Conservation (phyloP, 2,888 invertebrate genomes). For the Aporophyla lueneburgensis region DNA sequence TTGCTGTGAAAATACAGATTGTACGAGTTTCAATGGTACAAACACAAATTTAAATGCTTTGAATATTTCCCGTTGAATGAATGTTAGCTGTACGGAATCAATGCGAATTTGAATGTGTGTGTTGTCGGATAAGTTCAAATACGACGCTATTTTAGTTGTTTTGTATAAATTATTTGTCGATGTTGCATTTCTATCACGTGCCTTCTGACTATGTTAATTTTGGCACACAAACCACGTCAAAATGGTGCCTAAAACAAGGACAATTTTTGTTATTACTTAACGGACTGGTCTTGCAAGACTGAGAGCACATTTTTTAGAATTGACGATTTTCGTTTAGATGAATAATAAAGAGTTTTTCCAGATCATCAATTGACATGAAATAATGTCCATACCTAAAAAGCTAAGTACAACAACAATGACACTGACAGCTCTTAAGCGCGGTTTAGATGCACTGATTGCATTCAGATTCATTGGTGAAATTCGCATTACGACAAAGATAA, state of each 20-base stretch:
- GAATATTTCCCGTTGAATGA: background rate
- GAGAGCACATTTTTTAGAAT: background rate
- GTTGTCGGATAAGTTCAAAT: background rate
- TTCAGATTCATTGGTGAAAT: no score
- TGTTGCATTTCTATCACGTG: background rate
- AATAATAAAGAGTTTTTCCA: background rate
- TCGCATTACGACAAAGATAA: no score
- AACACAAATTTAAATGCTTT: slow-evolving; percentile 33
- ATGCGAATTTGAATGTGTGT: background rate
- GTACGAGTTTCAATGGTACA: slow-evolving; percentile 18
- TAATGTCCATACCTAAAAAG: background rate
- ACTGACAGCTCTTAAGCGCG: no score
- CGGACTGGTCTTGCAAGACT: background rate
- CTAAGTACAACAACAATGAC: no score
- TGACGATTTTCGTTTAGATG: background rate
- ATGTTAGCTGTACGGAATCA: background rate
- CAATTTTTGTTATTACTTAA: background rate
- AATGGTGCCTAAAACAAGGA: background rate
- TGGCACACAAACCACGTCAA: background rate
- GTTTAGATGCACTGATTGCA: no score
- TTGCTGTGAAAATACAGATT: slow-evolving; percentile 38
- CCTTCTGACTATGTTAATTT: background rate
- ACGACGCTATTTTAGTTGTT: background rate
- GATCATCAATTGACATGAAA: background rate
- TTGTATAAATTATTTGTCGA: background rate